Base-by-base conservation (phyloP, 1,140 invertebrate species). In the Paracyclopina nana region DNA sequence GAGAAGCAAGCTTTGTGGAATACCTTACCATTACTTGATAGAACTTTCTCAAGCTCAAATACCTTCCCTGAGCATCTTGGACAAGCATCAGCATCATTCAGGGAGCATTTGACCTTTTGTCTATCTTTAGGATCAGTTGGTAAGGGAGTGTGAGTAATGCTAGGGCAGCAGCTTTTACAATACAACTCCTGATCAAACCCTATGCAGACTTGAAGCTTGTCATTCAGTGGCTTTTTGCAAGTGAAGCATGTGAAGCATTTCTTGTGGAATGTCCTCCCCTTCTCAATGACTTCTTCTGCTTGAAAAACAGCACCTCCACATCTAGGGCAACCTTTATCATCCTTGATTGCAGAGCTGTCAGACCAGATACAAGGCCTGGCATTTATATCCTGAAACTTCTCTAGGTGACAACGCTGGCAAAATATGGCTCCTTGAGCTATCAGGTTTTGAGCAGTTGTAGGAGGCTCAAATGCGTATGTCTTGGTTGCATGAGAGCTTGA, bases 251-350 rank as follows among this genome's bases (percentile, higher is more conserved):
- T 44, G 3, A 41, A 34, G 27, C 50, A 52, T 45, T 52, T 52
- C 40, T 43, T 46, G 25, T 52, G 50, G 26, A 42, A 52, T 12
- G 38, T 52, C 30, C 41, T 30, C 50, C 80, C 76, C 62, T 82
- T 85, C 28, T 82, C 82, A 20, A 87, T 68, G 40, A 88, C 82
- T 65, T 83, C 78, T 63, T 91, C 86, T 43, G 85, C 85, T 38
- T 82, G 82, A 61, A 81, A 91, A 1, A 91, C 86, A 2, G 80
- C 76, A 26, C 82, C 83, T 26, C 82, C 82, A 61, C 84, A 88
- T 52, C 82, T 48, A n/a, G n/a, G n/a, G n/a, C n/a, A n/a, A n/a
- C n/a, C n/a, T n/a, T n/a, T n/a, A n/a, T n/a, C n/a, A n/a, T n/a
- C n/a, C n/a, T n/a, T n/a, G n/a, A n/a, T n/a, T n/a, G n/a, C n/a